phyloP scores from a whole-genome alignment of 2,113 vertebrate species.

The Rattus rattus region DNA sequence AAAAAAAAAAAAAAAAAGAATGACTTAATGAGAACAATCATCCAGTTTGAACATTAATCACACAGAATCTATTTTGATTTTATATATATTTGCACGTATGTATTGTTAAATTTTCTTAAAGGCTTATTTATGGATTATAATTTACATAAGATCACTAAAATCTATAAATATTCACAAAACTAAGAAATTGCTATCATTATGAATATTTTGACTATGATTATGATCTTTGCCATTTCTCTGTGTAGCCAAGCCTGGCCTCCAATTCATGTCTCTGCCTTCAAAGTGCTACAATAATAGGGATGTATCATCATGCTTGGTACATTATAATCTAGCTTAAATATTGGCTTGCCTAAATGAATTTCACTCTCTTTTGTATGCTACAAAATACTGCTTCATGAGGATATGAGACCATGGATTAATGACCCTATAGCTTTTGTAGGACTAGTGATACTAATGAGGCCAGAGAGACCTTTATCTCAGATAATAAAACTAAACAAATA shows the following conservation, averaged over 20 bases:
- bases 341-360: constrained; percentile 54
- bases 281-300: not conserved
- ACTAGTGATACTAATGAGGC: constrained; percentile 44
- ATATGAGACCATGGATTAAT: not conserved
- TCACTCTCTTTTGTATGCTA: constrained; percentile 1
- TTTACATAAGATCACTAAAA: not conserved
- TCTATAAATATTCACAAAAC: not conserved
- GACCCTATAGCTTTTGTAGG: not conserved
- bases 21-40: not conserved
- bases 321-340: constrained; percentile 39
- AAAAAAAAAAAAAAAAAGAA: no score
- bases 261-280: not conserved
- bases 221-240: not conserved
- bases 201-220: constrained; percentile 18
- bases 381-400: not conserved
- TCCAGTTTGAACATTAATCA: not conserved
- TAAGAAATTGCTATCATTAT: not conserved
- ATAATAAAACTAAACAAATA: constrained; percentile 47
- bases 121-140: not conserved
- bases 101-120: constrained; percentile 12
- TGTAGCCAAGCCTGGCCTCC: not conserved
- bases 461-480: constrained; percentile 47
- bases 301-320: not conserved
- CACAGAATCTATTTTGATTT: not conserved
- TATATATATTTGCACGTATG: not conserved